Base-by-base conservation (phyloP, 2,113 vertebrate species). In the Narcine bancroftii region DNA sequence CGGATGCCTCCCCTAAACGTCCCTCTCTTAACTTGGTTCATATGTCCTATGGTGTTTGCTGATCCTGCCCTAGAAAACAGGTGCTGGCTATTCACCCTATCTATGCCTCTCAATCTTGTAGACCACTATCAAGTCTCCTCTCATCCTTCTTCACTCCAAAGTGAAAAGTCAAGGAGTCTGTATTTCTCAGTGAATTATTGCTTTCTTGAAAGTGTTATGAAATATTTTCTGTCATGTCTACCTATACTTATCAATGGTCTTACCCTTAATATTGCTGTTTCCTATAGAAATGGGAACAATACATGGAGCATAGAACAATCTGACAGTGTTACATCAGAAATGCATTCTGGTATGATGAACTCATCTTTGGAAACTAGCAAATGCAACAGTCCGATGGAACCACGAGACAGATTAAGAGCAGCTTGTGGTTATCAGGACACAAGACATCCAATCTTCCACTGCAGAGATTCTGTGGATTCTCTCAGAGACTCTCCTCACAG, bases 341-440 rank as follows among this genome's bases (percentile, higher is more conserved):
- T 97, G 91, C 98, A 98, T 93, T 99, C 98, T 21, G 98, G 98
- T 93, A 97, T 99, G 94, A 96, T 98, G 96, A 96, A 98, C 93
- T 99, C 98, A 76, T 99, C 98, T 0, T 97, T 99, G 94, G 98
- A 98, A 95, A 99, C 98, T 96, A 99, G 98, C 95, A 99, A 99
- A 95, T 99, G 98, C 96, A 99, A 97, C 96, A 99, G 98, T 94
- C 98, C 98, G 10, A 96, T 98, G 95, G 98, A 99, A 94, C 98
- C 98, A 0, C 96, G 98, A 93, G 97, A 97, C 7, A 96, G 97
- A 92, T 97, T 97, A 0, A 97, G 97, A 53, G 96, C 97, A 2
- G 96, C 97, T 93, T 98, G 97, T 94, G 96, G 95, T 94, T 95
- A 97, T 36, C 96, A 97, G 93, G 98, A 98, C 79, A 95, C 96